Conservation (phyloP, 2,888 invertebrate genomes). For the Sarcophaga rosellei region DNA sequence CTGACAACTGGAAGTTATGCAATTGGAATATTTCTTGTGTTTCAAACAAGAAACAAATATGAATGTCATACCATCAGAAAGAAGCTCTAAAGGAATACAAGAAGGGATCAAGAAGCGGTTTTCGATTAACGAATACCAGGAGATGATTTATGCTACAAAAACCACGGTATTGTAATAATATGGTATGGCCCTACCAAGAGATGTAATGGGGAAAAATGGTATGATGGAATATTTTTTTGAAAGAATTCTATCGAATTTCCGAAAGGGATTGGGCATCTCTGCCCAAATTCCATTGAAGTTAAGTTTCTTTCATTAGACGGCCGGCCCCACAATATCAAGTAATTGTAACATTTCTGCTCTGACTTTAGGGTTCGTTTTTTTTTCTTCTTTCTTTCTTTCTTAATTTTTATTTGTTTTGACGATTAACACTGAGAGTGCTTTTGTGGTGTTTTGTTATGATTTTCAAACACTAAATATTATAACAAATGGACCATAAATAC, state of each 20-base stretch:
- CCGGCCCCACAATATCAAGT: conserved; percentile 63
- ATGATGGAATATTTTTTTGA: too few relatives aligned
- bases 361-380: neutral
- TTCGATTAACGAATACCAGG: too few relatives aligned
- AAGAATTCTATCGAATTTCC: neutral
- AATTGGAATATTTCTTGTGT: too few relatives aligned
- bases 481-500: conserved; percentile 77
- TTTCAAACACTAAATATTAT: conserved; percentile 64
- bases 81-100: too few relatives aligned
- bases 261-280: neutral
- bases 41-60: too few relatives aligned
- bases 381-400: neutral
- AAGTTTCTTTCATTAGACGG: neutral
- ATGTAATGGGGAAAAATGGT: too few relatives aligned
- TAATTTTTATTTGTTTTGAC: conserved; percentile 73
- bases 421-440: conserved; percentile 74
- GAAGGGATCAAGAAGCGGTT: too few relatives aligned
- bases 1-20: too few relatives aligned
- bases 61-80: too few relatives aligned
- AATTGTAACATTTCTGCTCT: conserved; percentile 74
- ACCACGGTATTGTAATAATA: too few relatives aligned
- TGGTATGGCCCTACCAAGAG: too few relatives aligned
- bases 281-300: neutral
- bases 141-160: too few relatives aligned
- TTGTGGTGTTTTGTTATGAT: conserved; percentile 51